Evolutionary conservation across 2,797 vertebrate genomes (phyloP), one percentile per base, ranked within the genome.

Genomic region (Esox lucius): DNA sequence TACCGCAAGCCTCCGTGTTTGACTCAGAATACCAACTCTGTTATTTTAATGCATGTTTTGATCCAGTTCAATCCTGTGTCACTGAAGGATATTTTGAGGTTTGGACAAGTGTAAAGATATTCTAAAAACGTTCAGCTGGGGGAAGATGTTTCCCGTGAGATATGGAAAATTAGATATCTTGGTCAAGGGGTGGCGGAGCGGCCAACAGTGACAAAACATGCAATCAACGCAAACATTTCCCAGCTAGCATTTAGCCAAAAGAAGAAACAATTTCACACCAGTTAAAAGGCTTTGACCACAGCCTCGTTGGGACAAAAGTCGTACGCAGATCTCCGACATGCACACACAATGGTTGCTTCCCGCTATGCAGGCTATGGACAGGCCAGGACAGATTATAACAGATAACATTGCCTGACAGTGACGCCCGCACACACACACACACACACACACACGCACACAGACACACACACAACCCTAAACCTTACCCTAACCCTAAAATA

Each of bases 61-160:
- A 48, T 72, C 31, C 49, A n/a, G 80, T 81, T 89, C 82, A 84
- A 62, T 81, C 71, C 70, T 19, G 24, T 83, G 73, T 80, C 75
- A 82, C 51, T 76, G 33, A 81, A 65, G 82, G 88, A 91, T 86
- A 87, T 24, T 80, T 89, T 89, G 71, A 87, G 91, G 87, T 91
- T 91, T 90, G 87, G 87, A 88, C 49, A 73, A 83, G 85, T 85
- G 78, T 78, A 64, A 68, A 84, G 72, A 61, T 78, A 80, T 79
- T 83, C 84, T 72, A 77, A 78, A 56, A 49, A 76, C 75, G 67
- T 67, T 33, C 15, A 61, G 84, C 78, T 48, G 76, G 72, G 78
- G 35, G 51, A 42, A 73, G 82, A 77, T 78, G 65, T 85, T 13
- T 46, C 48, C 68, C 75, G 64, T 86, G 75, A 42, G 86, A 82